Evolutionary conservation across 2,113 vertebrate genomes (phyloP).

Genomic region (Microcebus tavaratra): DNA sequence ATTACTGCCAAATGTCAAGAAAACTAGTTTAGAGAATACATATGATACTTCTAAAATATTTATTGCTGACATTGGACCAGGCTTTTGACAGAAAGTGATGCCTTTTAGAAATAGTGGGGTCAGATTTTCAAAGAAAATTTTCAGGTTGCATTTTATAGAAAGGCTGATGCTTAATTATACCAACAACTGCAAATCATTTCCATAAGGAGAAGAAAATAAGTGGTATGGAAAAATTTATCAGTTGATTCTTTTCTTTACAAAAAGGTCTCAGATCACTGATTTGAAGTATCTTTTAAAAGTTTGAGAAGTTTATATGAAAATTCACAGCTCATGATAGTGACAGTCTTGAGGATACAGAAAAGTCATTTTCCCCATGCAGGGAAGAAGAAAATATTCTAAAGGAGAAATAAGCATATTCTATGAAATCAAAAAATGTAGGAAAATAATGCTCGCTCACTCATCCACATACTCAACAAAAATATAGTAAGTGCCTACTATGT

Average conservation of each 20-base stretch:
- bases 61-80: not conserved
- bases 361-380: not conserved
- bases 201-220: not conserved
- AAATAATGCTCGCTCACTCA: not conserved
- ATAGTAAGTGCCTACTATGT: not conserved
- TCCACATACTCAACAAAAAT: not conserved
- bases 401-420: not conserved
- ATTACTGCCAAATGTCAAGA: slow-evolving; percentile 9
- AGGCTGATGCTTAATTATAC: not conserved
- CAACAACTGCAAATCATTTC: slow-evolving; percentile 36
- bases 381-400: not conserved
- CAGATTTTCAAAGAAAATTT: slow-evolving; percentile 57
- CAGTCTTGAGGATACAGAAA: not conserved
- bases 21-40: not conserved
- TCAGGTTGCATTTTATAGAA: slow-evolving; percentile 40
- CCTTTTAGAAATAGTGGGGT: slow-evolving; percentile 35
- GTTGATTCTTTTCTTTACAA: slow-evolving; percentile 17
- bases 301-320: slow-evolving; percentile 6
- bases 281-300: not conserved
- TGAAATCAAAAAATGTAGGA: not conserved
- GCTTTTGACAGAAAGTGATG: slow-evolving; percentile 11
- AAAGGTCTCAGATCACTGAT: not conserved
- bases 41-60: slow-evolving; percentile 13
- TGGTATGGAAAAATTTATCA: not conserved
- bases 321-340: not conserved